A percentile compares a stretch with the other conserved stretches of the same genome.
Conservation (phyloP, 2,113 vertebrate species). For the Chaetodon trifascialis region DNA sequence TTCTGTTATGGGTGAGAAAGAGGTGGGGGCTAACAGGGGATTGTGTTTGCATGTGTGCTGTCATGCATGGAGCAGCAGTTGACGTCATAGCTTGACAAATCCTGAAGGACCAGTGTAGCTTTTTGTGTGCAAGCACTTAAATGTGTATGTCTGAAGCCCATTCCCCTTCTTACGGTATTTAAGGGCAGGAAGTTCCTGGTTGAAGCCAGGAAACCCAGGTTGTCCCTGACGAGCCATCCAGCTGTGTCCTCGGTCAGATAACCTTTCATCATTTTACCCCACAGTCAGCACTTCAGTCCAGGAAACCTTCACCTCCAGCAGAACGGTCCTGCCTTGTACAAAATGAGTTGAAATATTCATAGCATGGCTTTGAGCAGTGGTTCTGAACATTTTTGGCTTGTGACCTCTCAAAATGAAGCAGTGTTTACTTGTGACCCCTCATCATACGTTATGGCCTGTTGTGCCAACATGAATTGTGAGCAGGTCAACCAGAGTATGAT, state of each 20-base stretch:
- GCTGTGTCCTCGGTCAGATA: constrained; percentile 72
- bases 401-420: not conserved
- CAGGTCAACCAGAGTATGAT: not conserved
- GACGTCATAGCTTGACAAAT: constrained; percentile 14
- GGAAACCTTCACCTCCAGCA: constrained; percentile 59
- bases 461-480: not conserved
- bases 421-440: not conserved
- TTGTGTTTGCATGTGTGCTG: constrained; percentile 37
- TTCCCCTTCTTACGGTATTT: constrained; percentile 34
- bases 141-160: constrained; percentile 8
- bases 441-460: not conserved
- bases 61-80: constrained; percentile 1
- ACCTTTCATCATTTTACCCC: constrained; percentile 43
- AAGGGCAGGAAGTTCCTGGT: constrained; percentile 52
- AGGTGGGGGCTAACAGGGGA: not conserved
- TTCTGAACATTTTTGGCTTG: not conserved
- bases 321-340: constrained; percentile 13
- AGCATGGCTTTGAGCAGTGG: not conserved
- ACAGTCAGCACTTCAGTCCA: constrained; percentile 71
- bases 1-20: constrained; percentile 47
- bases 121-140: not conserved
- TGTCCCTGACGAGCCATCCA: constrained; percentile 68
- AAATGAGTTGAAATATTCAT: constrained; percentile 20
- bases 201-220: constrained; percentile 67
- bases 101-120: constrained; percentile 4